A percentile compares a stretch with the other conserved stretches of the same genome.
Evolutionary conservation across 2,113 vertebrate species (phyloP).

Genomic region (Electrona antarctica): DNA sequence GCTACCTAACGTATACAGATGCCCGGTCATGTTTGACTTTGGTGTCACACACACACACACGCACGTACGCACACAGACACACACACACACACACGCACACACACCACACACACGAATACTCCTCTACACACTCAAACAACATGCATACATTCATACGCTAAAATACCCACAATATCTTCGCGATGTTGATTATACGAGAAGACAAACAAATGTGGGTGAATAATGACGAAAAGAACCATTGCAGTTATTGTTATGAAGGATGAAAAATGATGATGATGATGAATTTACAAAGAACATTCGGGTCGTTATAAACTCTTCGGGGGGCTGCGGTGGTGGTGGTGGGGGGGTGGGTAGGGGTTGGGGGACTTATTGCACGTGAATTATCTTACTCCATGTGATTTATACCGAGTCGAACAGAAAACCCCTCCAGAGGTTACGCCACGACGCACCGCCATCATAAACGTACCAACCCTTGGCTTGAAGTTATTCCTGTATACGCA

Average conservation of each 20-base stretch:
- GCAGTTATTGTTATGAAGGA: constrained; percentile 54
- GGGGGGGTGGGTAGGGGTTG: constrained; percentile 63
- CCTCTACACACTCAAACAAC: constrained; percentile 37
- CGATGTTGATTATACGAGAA: constrained; percentile 49
- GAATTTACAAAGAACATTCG: constrained; percentile 77
- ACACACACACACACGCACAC: constrained; percentile 28
- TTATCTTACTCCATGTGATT: constrained; percentile 99
- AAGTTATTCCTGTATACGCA: constrained; percentile 50
- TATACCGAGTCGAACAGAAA: constrained; percentile 82
- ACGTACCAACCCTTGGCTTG: constrained; percentile 56
- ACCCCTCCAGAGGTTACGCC: constrained; percentile 52
- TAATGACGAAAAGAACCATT: constrained; percentile 55
- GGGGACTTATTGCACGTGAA: constrained; percentile 98
- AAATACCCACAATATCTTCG: constrained; percentile 55
- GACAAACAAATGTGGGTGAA: constrained; percentile 36
- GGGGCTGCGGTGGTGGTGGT: neutral
- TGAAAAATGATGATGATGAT: constrained; percentile 33
- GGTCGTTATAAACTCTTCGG: constrained; percentile 67
- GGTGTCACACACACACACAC: constrained; percentile 41
- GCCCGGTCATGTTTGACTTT: constrained; percentile 42
- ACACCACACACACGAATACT: constrained; percentile 23
- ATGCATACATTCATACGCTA: constrained; percentile 11
- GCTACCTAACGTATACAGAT: constrained; percentile 67
- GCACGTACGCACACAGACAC: constrained; percentile 24
- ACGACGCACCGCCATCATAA: constrained; percentile 50